Evolutionary conservation across 2,797 vertebrate species (phyloP).

Genomic region (Cyclopterus lumpus): DNA sequence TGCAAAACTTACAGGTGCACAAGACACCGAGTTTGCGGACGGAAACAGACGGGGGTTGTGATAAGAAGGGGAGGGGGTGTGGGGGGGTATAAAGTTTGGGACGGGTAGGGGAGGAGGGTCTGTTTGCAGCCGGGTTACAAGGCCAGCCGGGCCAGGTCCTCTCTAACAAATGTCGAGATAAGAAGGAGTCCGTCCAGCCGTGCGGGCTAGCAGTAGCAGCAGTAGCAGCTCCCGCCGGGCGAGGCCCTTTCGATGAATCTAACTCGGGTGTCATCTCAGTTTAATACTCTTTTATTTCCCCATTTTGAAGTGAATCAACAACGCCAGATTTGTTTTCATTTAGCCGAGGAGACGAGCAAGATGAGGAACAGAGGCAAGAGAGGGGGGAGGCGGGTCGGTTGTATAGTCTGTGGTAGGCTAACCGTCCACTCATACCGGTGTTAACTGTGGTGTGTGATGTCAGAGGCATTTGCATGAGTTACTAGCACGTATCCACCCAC

Average conservation of each 20-base stretch:
- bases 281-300: constrained; percentile 38
- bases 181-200: constrained; percentile 34
- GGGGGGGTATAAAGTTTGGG: constrained; percentile 6
- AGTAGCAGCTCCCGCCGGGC: constrained; percentile 2
- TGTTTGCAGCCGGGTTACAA: constrained; percentile 50
- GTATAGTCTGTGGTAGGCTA: constrained; percentile 89
- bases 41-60: constrained; percentile 38
- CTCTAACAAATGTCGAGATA: constrained; percentile 32
- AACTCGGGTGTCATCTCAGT: constrained; percentile 43
- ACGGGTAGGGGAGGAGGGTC: background rate
- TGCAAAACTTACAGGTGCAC: constrained; percentile 59
- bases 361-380: constrained; percentile 88
- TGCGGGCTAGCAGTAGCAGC: constrained; percentile 27
- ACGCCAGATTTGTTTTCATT: constrained; percentile 82
- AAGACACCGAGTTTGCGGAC: constrained; percentile 49
- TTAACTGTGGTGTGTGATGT: constrained; percentile 77
- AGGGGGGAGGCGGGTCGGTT: constrained; percentile 88
- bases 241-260: constrained; percentile 41
- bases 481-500: constrained; percentile 74
- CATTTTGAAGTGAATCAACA: constrained; percentile 69
- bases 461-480: constrained; percentile 76
- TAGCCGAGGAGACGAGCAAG: constrained; percentile 89
- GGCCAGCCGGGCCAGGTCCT: constrained; percentile 58
- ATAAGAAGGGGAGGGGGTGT: background rate
- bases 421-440: constrained; percentile 73